Base-by-base conservation (phyloP, 2,797 vertebrate species). In the Danio albolineatus region DNA sequence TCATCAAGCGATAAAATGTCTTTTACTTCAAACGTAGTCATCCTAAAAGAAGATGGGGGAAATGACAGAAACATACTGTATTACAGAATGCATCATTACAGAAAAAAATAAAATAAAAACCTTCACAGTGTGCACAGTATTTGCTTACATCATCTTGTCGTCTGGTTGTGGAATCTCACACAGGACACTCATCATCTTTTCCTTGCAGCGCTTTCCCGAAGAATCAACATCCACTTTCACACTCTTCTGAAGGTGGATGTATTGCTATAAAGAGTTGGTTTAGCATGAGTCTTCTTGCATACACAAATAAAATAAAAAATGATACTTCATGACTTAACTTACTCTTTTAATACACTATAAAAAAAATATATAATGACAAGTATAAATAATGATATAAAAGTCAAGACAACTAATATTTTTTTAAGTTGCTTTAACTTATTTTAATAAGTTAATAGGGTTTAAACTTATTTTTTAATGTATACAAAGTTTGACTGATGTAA, bases 181-280 rank as follows among this genome's bases (percentile, higher is more conserved):
- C 7, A 96, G 92, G 71, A 96, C 90, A 73, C 92, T 93, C 83
- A 95, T 93, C 95, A 96, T 96, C 90, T 92, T 96, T 90, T 96
- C 95, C 89, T 90, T 95, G 90, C 95, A 96, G 82, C 93, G 94
- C 89, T 93, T 96, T 89, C 95, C 93, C 36, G 92, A 93, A 54
- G 95, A 95, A 87, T 96, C 94, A 80, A 96, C 92, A 83, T 96
- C 95, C 21, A 96, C 92, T 86, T 95, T 96, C 76, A 88, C 91
- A 51, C 92, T 94, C 92, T 94, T 95, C 87, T 94, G 95, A 80
- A 95, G 93, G 85, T 94, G 78, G 86, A 96, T 82, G 83, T 95
- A 96, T 36, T 96, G 94, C 95, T 96, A 85, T 70, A 87, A 21
- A 77, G 54, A 41, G 28, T 66, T 21, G 54, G 38, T 53, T 56